Evolutionary conservation across 2,888 invertebrate genomes (phyloP), one percentile per base, ranked within the genome.

Genomic region (Eupithecia vulgata): DNA sequence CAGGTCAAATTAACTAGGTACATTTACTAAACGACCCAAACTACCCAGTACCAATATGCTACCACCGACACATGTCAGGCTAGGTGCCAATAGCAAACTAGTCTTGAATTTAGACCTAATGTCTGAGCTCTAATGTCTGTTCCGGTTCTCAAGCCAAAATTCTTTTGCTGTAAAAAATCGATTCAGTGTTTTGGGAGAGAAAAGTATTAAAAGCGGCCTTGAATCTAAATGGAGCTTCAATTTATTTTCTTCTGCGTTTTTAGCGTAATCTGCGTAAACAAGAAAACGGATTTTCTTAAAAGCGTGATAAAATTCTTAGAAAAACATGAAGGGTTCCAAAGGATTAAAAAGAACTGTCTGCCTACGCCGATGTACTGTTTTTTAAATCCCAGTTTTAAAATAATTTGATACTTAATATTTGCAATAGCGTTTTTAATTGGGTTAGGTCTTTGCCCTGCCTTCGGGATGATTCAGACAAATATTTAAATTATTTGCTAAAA

Each of bases 171-270:
- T 35, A 34, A 8, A n/a, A 61, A 62, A 62, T 30, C 61, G 34
- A 62, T 62, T 61, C 17, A n/a, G 45, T n/a, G 34, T 61, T 61
- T 61, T 61, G 6, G 15, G 17, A 61, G 62, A 64, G 37, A 37
- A 64, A 35, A 37, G 62, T 64, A 37, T 64, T 64, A 37, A 64
- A 35, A 64, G 37, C 30, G 45, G 10, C 67, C 62, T 64, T 64
- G 62, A 21, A 64, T 64, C 42, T 57, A 45, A 25, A 62, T 67
- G 37, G 12, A 12, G 10, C 1, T 64, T 37, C 21, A 35, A 64
- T 64, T 64, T 37, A 35, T 37, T 62, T 64, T 35, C 35, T 12
- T 64, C 37, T 37, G 34, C 10, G 30, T 64, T 64, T 62, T 64
- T 64, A 10, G 35, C 34, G 37, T 37, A 64, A 64, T 64, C 62